A percentile compares a stretch with the other conserved stretches of the same genome.
Evolutionary conservation across 2,113 vertebrate species (phyloP).

Genomic region (Sakesphorus luctuosus): DNA sequence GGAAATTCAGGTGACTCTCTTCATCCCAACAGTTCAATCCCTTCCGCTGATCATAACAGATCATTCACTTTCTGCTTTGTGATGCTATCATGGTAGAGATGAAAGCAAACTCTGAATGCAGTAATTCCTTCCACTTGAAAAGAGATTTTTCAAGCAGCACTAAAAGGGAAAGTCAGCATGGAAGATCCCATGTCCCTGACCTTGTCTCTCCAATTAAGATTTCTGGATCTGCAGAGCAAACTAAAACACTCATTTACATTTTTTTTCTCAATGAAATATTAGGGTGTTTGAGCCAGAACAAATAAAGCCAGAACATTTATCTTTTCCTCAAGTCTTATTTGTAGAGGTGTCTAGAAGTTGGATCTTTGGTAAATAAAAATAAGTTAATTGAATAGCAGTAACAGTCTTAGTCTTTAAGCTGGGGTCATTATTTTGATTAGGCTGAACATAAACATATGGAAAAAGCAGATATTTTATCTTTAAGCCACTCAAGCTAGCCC

Average conservation of each 20-base stretch:
- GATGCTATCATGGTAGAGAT: not conserved
- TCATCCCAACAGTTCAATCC: not conserved
- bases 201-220: not conserved
- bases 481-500: not conserved
- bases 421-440: not conserved
- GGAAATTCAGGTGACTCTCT: not conserved
- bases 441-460: not conserved
- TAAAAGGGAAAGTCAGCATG: not conserved
- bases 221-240: slow-evolving; percentile 3
- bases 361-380: slow-evolving; percentile 21
- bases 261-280: not conserved
- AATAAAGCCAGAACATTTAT: not conserved
- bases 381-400: not conserved
- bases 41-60: not conserved
- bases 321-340: not conserved
- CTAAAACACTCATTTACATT: not conserved
- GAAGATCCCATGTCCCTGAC: not conserved
- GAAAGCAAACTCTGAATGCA: not conserved
- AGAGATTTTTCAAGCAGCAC: not conserved
- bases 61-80: not conserved
- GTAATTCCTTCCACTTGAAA: slow-evolving; percentile 8
- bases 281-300: not conserved
- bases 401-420: not conserved
- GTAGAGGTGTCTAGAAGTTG: not conserved
- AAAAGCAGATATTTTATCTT: slow-evolving; percentile 1